Evolutionary conservation across 2,888 invertebrate species (phyloP).

Genomic region (Molorchus minor): DNA sequence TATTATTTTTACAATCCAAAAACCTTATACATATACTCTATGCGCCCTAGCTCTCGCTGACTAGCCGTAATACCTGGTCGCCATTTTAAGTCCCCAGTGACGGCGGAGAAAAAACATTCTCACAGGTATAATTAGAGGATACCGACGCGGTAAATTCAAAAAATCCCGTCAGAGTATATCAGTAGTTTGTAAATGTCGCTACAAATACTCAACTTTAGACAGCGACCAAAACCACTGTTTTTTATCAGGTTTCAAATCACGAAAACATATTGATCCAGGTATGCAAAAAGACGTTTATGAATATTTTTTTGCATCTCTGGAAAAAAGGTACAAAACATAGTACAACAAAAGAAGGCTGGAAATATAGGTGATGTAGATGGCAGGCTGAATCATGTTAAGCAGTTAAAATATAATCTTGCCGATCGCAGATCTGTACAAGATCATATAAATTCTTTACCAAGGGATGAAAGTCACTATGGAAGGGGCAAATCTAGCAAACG

Average conservation of each 20-base stretch:
- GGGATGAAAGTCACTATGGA: background rate
- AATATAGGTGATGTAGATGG: background rate
- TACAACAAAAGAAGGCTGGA: background rate
- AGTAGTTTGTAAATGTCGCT: too few species aligned
- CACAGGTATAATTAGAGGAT: too few species aligned
- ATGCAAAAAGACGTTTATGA: background rate
- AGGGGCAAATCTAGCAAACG: background rate
- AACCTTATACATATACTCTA: too few species aligned
- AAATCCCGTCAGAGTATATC: too few species aligned
- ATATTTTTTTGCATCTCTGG: background rate
- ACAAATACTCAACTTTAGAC: too few species aligned
- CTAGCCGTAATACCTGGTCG: too few species aligned
- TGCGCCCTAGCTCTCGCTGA: too few species aligned
- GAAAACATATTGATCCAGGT: background rate
- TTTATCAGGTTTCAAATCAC: background rate
- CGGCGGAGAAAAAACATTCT: too few species aligned
- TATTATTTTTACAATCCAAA: too few species aligned
- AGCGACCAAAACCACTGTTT: conserved; percentile 15
- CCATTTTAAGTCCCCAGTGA: too few species aligned
- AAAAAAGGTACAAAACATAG: background rate
- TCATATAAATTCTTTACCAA: background rate
- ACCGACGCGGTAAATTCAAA: too few species aligned
- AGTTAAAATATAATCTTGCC: background rate
- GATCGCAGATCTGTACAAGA: background rate
- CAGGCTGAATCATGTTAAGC: background rate